These are phyloP conservation scores for Pygoscelis antarcticus DNA, from an alignment of 2,113 vertebrate species.

Conservation along the genomic window DNA sequence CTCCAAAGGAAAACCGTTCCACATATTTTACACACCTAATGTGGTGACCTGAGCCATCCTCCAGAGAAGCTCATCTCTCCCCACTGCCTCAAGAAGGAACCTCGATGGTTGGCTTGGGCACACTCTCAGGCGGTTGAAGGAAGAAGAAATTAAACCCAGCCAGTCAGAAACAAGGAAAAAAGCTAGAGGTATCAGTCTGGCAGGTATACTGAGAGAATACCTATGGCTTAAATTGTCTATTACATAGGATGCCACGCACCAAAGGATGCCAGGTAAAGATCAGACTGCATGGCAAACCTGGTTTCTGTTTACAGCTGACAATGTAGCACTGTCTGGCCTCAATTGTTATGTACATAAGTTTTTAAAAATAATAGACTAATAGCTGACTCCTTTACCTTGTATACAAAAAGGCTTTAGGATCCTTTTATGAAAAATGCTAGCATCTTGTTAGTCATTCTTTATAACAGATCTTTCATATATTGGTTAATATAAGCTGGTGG, in stretches of 20 bases:
- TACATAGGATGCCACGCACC: rapidly evolving
- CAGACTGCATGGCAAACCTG: background rate
- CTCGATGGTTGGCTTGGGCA: background rate
- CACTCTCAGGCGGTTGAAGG: background rate
- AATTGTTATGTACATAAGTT: rapidly evolving
- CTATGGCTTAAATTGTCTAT: background rate
- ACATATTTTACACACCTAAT: background rate
- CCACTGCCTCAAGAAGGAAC: background rate
- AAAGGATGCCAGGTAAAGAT: background rate
- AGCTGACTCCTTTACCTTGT: background rate
- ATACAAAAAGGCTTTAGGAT: background rate
- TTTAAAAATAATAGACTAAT: background rate
- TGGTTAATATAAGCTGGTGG: background rate
- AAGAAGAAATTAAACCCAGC: background rate
- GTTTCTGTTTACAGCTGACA: background rate
- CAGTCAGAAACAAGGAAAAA: background rate
- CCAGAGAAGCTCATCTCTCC: background rate
- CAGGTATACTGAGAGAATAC: background rate
- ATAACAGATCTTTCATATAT: background rate
- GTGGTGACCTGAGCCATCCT: background rate
- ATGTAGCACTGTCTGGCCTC: background rate
- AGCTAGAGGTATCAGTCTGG: background rate
- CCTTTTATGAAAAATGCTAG: background rate
- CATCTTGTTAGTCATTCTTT: background rate
- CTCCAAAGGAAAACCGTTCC: constrained; percentile 14